These are phyloP conservation scores for Pachycephala philippinensis DNA, from an alignment of 2,113 vertebrate genomes.

Conservation along the genomic window DNA sequence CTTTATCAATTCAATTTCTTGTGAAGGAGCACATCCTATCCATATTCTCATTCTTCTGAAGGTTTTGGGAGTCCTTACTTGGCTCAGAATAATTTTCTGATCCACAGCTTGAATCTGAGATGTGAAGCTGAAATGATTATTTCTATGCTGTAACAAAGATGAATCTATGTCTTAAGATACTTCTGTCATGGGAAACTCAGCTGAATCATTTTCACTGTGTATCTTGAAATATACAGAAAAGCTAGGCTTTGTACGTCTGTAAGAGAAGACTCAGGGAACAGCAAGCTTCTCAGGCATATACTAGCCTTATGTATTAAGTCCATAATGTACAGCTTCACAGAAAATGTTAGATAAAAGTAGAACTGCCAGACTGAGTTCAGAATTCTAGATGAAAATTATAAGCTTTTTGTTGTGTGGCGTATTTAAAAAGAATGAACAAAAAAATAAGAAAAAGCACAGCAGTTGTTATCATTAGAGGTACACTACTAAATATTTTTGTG, in stretches of 20 bases:
- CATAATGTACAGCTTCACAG: background rate
- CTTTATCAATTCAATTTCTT: background rate
- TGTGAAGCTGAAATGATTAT: background rate
- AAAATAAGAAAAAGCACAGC: background rate
- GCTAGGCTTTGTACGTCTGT: background rate
- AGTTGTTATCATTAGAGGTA: background rate
- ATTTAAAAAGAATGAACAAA: background rate
- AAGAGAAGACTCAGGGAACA: background rate
- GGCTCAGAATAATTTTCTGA: background rate
- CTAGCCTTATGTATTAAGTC: background rate
- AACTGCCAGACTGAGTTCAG: background rate
- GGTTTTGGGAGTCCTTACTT: background rate
- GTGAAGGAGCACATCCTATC: background rate
- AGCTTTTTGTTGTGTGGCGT: background rate
- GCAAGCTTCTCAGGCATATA: background rate
- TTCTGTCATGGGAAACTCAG: background rate
- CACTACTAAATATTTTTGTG: background rate
- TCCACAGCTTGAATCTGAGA: background rate
- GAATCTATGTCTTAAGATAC: background rate
- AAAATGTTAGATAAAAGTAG: background rate
- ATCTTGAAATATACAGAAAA: background rate
- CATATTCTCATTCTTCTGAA: background rate
- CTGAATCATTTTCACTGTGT: background rate
- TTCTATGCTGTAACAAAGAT: background rate
- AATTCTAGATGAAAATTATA: background rate